Evolutionary conservation across 2,113 vertebrate species (phyloP).

Genomic region (Ictidomys tridecemlineatus): DNA sequence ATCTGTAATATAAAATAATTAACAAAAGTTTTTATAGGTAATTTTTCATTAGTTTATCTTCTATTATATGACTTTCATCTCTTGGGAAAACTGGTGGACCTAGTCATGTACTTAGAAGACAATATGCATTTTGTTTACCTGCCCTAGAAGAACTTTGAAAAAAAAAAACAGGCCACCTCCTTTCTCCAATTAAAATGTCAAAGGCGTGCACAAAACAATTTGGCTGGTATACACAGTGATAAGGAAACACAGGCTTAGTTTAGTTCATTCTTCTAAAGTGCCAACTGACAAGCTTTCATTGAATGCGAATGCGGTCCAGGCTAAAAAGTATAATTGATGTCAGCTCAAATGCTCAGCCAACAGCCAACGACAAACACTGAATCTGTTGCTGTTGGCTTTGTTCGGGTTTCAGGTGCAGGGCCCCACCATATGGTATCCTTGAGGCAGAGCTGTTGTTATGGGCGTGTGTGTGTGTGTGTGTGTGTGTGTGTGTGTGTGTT

Average conservation of each 20-base stretch:
- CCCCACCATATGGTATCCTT: conserved; percentile 83
- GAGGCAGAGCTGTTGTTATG: conserved; percentile 73
- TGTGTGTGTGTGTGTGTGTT: not conserved
- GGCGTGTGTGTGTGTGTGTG: not conserved
- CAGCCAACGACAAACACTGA: conserved; percentile 47
- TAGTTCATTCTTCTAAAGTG: conserved; percentile 74
- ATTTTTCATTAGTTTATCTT: conserved; percentile 8
- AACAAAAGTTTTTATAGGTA: not conserved
- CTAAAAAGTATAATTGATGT: conserved; percentile 77
- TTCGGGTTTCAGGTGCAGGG: conserved; percentile 82
- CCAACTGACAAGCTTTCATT: conserved; percentile 69
- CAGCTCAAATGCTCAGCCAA: conserved; percentile 66
- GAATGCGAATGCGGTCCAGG: conserved; percentile 75
- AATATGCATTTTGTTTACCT: conserved; percentile 56
- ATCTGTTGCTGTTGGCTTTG: conserved; percentile 80
- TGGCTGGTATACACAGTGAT: conserved; percentile 49
- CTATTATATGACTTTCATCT: not conserved
- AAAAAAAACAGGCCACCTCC: not conserved
- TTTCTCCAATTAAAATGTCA: conserved; percentile 71
- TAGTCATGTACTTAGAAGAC: not conserved
- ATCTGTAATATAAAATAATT: conserved; percentile 52
- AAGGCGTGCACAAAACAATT: conserved; percentile 25
- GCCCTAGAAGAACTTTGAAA: not conserved
- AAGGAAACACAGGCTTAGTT: conserved; percentile 65
- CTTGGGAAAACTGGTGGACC: not conserved